These are phyloP conservation scores for Bolborhynchus lineola DNA, from an alignment of 2,113 vertebrate species.

Conservation along the genomic window DNA sequence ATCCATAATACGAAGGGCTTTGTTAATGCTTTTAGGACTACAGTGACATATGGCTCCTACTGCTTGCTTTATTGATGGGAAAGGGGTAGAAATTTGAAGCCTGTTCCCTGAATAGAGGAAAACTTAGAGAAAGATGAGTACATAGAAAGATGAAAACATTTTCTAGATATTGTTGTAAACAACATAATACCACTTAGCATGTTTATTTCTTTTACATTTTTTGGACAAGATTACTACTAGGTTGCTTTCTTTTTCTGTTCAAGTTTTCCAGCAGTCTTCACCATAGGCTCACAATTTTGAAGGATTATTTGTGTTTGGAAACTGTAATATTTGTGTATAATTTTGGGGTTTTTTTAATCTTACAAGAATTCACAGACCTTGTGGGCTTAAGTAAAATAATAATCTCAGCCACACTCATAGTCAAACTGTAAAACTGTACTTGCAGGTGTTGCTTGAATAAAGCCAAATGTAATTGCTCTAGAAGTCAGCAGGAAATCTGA, in stretches of 20 bases:
- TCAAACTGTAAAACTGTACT: background rate
- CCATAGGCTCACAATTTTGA: background rate
- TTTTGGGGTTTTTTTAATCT: background rate
- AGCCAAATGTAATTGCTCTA: background rate
- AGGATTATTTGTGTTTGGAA: background rate
- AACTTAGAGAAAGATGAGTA: background rate
- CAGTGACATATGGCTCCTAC: background rate
- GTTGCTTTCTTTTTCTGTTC: background rate
- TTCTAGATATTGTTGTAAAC: background rate
- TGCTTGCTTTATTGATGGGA: background rate
- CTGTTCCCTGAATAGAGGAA: background rate
- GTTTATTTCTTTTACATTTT: background rate
- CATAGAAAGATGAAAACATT: background rate
- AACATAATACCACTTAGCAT: background rate
- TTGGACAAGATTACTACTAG: background rate
- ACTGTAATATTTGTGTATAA: rapidly evolving
- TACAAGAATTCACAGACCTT: background rate
- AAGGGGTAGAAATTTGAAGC: background rate
- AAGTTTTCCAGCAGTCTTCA: background rate
- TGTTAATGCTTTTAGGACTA: background rate
- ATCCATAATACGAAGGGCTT: background rate
- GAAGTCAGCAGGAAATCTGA: background rate
- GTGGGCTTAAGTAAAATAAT: background rate
- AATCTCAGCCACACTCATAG: background rate
- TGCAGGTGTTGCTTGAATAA: background rate